Evolutionary conservation across 2,888 invertebrate genomes (phyloP).

Genomic region (Phorcus lineatus): DNA sequence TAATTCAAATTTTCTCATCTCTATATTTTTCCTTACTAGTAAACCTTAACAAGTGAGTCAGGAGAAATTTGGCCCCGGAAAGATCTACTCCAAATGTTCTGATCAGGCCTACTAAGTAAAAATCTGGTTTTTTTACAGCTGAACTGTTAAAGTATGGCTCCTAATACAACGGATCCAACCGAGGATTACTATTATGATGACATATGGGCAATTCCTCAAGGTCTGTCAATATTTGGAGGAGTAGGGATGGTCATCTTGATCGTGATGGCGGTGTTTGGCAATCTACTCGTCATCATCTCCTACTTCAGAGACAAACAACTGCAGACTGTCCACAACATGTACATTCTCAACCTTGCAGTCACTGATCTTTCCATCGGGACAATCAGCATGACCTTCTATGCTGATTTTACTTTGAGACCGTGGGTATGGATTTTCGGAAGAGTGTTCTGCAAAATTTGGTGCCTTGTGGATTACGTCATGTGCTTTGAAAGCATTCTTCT

Average conservation of each 20-base stretch:
- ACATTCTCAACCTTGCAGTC: slow-evolving; percentile 29
- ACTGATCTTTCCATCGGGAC: slow-evolving; percentile 34
- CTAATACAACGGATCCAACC: too few relatives aligned
- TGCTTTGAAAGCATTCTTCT: slow-evolving; percentile 34
- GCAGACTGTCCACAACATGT: slow-evolving; percentile 27
- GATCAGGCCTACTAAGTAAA: too few relatives aligned
- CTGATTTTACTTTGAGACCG: slow-evolving; percentile 25
- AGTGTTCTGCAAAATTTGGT: slow-evolving; percentile 30
- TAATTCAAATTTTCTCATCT: too few relatives aligned
- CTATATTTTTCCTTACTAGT: too few relatives aligned
- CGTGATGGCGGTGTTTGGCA: slow-evolving; percentile 9
- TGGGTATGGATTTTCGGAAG: slow-evolving; percentile 33
- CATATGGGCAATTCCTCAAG: too few relatives aligned
- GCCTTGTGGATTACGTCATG: slow-evolving; percentile 29
- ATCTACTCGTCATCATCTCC: slow-evolving; percentile 25
- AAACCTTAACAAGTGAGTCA: too few relatives aligned
- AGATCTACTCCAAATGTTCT: too few relatives aligned
- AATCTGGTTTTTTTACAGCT: too few relatives aligned
- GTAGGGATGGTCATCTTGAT: slow-evolving; percentile 1
- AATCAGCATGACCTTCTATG: slow-evolving; percentile 34
- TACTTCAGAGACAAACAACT: slow-evolving; percentile 31
- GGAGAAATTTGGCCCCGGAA: too few relatives aligned
- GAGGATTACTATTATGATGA: too few relatives aligned
- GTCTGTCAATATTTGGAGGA: background rate
- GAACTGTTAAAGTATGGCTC: too few relatives aligned